These are phyloP conservation scores for Panonychus citri DNA, from an alignment of 1,140 invertebrate species.

Conservation along the genomic window DNA sequence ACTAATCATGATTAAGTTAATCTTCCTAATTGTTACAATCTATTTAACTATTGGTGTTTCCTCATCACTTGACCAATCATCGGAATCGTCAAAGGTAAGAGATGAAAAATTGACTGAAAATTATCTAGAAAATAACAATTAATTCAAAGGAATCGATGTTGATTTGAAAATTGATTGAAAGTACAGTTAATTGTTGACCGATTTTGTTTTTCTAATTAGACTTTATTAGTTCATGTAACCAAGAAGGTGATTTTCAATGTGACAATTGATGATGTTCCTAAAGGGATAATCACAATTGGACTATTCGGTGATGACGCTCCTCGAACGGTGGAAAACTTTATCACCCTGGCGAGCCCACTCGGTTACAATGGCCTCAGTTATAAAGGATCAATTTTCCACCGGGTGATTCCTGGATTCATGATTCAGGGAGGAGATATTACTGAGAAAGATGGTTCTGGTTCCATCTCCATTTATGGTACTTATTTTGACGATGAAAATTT, in stretches of 20 bases:
- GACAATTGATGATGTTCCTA: constrained; percentile 45
- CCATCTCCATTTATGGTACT: constrained; percentile 28
- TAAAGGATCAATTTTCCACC: constrained; percentile 26
- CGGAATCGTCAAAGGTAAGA: no score
- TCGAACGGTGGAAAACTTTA: constrained; percentile 80
- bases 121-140: no score
- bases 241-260: constrained; percentile 59
- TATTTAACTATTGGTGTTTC: no score
- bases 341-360: constrained; percentile 33
- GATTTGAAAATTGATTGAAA: no score
- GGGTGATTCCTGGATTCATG: constrained; percentile 24
- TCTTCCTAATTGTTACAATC: no score
- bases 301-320: constrained; percentile 80
- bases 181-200: no score
- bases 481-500: constrained; percentile 32
- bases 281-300: constrained; percentile 67
- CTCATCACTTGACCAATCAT: no score
- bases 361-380: constrained; percentile 11
- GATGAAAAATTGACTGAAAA: no score
- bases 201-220: background rate
- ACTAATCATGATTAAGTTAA: no score
- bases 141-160: no score
- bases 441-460: constrained; percentile 72
- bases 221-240: constrained; percentile 31
- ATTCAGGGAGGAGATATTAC: constrained; percentile 45